Percentiles rank a stretch among this genome's conserved stretches.
Evolutionary conservation across 2,113 vertebrate genomes (phyloP).

Genomic region (Synodontis membranacea): DNA sequence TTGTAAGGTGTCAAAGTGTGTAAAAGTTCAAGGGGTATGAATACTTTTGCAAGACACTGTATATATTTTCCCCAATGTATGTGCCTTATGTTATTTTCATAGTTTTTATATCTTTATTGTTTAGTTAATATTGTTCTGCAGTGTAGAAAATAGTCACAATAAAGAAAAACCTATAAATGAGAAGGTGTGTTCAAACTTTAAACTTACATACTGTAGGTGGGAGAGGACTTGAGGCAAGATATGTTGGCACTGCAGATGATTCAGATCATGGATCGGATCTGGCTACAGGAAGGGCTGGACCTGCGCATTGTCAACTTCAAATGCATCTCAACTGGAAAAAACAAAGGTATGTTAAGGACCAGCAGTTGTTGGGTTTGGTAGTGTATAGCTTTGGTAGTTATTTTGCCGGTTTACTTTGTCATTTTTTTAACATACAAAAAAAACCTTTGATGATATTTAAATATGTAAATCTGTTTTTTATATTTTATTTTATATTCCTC

Average conservation of each 20-base stretch:
- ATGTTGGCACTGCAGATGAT: constrained; percentile 99
- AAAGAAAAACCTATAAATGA: too few species aligned
- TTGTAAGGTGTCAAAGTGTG: too few species aligned
- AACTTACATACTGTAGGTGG: constrained; percentile 85
- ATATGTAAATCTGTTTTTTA: neutral
- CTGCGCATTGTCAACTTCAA: constrained; percentile 96
- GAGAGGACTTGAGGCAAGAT: constrained; percentile 96
- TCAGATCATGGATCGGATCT: constrained; percentile 98
- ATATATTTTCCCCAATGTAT: too few species aligned
- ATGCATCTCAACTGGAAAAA: constrained; percentile 95
- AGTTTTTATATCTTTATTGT: too few species aligned
- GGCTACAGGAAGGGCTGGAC: constrained; percentile 96
- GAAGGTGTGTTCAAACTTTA: too few species aligned
- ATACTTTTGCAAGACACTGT: too few species aligned
- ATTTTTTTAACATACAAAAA: neutral
- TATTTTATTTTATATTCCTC: neutral
- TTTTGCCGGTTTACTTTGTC: neutral
- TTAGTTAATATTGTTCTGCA: too few species aligned
- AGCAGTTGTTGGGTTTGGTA: neutral
- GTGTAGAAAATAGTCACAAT: too few species aligned
- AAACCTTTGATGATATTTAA: neutral
- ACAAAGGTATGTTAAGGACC: constrained; percentile 77
- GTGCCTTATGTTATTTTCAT: too few species aligned
- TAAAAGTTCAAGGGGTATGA: too few species aligned
- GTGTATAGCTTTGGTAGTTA: neutral